Conservation (phyloP, 2,888 invertebrate species). For the Drosophila multiciliata region DNA sequence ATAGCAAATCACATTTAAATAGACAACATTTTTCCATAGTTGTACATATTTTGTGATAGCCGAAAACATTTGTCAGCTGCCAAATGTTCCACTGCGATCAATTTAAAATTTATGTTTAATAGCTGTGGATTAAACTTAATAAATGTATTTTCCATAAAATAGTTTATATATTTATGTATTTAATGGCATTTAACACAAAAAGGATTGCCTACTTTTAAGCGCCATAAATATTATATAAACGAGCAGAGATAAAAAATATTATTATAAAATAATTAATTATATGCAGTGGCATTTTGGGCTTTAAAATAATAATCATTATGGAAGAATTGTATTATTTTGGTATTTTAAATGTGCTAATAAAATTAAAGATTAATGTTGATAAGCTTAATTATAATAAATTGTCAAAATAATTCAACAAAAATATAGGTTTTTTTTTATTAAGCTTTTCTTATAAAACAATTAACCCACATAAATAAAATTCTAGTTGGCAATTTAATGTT, state of each 20-base stretch:
- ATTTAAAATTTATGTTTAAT: accelerated
- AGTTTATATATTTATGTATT: neutral
- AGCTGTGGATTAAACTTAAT: neutral
- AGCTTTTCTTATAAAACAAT: neutral
- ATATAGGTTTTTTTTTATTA: neutral
- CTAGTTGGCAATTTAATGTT: neutral
- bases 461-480: neutral
- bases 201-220: slow-evolving; percentile 14
- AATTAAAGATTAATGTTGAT: neutral
- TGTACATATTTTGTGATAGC: neutral
- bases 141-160: neutral
- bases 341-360: neutral
- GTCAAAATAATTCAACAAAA: neutral
- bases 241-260: neutral
- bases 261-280: neutral
- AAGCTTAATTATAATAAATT: neutral
- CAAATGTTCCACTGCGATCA: neutral
- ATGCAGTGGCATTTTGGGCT: slow-evolving; percentile 14
- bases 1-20: neutral
- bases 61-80: neutral
- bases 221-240: neutral
- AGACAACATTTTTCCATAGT: neutral
- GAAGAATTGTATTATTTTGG: neutral
- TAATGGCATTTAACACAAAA: neutral
- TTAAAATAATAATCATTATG: neutral